Evolutionary conservation across 2,888 invertebrate species (phyloP).

Genomic region (Flexamia atlantica): DNA sequence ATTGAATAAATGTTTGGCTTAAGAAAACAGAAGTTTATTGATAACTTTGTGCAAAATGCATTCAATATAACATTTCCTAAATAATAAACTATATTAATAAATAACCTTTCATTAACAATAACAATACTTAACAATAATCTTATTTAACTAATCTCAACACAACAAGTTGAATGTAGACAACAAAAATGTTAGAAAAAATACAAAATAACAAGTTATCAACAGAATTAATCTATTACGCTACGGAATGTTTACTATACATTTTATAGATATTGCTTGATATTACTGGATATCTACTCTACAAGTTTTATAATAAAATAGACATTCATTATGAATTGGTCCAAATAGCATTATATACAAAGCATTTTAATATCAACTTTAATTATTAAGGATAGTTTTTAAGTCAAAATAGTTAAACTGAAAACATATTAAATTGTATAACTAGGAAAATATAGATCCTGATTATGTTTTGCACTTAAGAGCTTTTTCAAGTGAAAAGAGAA

Average conservation of each 20-base stretch:
- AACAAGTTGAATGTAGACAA: constrained; percentile 25
- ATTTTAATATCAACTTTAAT: constrained; percentile 20
- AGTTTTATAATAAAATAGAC: constrained; percentile 26
- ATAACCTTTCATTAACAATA: constrained; percentile 55
- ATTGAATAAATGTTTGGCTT: neutral
- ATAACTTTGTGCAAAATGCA: constrained; percentile 56
- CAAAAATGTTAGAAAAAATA: constrained; percentile 37
- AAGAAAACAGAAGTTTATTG: constrained; percentile 58
- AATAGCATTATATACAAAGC: constrained; percentile 20
- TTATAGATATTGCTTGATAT: constrained; percentile 2
- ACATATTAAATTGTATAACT: no score
- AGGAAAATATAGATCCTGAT: no score
- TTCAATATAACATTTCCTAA: constrained; percentile 46
- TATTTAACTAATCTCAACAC: constrained; percentile 36
- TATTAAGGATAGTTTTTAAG: neutral
- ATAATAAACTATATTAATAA: constrained; percentile 58
- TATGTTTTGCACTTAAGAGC: no score
- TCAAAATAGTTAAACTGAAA: no score
- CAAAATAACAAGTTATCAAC: constrained; percentile 26
- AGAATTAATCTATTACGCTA: neutral
- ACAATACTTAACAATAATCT: constrained; percentile 49
- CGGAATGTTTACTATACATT: constrained; percentile 10
- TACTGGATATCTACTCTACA: neutral
- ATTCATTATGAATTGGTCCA: constrained; percentile 3
- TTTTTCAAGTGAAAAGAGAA: no score